Base-by-base conservation (phyloP, 64 coral and sea anemone genomes). In the Montipora cactus region DNA sequence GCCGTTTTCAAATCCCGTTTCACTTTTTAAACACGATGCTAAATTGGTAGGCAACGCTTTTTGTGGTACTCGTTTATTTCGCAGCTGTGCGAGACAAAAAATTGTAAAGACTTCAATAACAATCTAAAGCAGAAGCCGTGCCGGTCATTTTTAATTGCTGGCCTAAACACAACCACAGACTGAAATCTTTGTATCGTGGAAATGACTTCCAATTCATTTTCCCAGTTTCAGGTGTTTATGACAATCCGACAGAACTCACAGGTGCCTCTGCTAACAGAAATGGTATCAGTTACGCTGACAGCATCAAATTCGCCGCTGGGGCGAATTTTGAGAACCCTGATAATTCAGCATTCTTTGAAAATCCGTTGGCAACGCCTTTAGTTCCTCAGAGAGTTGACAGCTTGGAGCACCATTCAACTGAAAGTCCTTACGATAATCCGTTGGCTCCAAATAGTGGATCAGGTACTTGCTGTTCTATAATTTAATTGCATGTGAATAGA, bases 221-320 rank as follows among this genome's bases (percentile, higher is more conserved):
- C 46, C 47, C 66, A 86, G 46, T 47, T 72, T 50, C 45, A 86
- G 66, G 66, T 72, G 64, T 21, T 21, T 86, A 86, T 71, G 82
- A 86, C 5, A 71, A 71, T 22, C 64, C 82, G 0, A 49, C 18
- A 49, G 64, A 7, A 13, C 62, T 8, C 2, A 47, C 19, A 4
- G 47, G 47, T 23, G 58, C 58, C 3, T 82, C 52, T 82, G 55
- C 11, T 37, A 86, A 68, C 45, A 72, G 82, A 49, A 86, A 86
- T 22, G 82, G 66, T 13, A 7, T 86, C 16, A 72, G 66, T 50
- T 18, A 70, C 37, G n/a, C 18, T 11, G 64, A 44, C 5, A 93
- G 92, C 67, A 25, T 93, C 5, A 67, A 44, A 13, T 93, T 93
- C 73, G 92, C 83, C 7, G 92, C 92, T 45, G 92, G 92, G 3